Evolutionary conservation across 1,140 invertebrate genomes (phyloP), one percentile per base, ranked within the genome.

Genomic region (Sinella curviseta): DNA sequence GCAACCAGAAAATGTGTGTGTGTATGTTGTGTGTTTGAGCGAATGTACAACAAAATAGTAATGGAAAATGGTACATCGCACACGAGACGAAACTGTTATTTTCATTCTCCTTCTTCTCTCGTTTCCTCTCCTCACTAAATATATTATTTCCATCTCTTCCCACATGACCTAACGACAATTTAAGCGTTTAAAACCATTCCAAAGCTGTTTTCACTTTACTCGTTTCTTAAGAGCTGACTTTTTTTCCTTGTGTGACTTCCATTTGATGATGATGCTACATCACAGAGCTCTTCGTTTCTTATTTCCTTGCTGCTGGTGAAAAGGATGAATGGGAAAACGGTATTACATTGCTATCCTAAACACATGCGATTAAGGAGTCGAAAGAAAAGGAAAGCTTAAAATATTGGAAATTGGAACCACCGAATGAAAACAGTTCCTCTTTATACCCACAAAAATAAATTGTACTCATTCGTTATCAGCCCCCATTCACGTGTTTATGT

Each of bases 141-240:
- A 60, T 26, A 60, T 60, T 60, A 60, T 60, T 60, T 24, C 24
- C 39, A 48, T 48, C 55, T n/a, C n/a, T 60, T 60, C 55, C n/a
- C 55, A 60, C 55, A 60, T 60, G 55, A 60, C 55, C n/a, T 60
- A 60, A 60, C 55, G 55, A 26, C 55, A 60, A 60, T 60, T 60
- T 60, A 14, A 14, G 55, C 55, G n/a, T 60, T 60, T 60, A 60
- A n/a, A 60, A 60, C 55, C 24, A 60, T 60, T 4, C 55, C 24
- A 60, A 60, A 60, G 14, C 55, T 60, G 24, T 24, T 60, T 60
- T 24, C 24, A 12, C 24, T 60, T 24, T 24, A 60, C 55, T 60
- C n/a, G 3, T 48, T 48, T 48, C 39, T 48, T 48, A 48, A 48
- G 17, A n/a, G 17, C 39, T 17, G 39, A 48, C 4, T 48, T 48